phyloP scores from a whole-genome alignment of 2,888 invertebrate genomes.

The Amphipyra berbera region DNA sequence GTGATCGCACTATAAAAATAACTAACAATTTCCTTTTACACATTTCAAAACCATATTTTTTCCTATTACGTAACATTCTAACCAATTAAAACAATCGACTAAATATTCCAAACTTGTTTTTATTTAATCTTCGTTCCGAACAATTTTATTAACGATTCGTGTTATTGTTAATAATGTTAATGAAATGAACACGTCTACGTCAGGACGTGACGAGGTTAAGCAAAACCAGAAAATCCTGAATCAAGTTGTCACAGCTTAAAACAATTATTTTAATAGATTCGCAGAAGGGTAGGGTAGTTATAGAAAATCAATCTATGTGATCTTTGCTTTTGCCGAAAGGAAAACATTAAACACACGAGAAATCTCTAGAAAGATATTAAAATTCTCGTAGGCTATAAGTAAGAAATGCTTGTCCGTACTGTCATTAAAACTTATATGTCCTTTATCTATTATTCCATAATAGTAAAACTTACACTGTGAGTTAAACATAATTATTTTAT shows the following conservation, averaged over 20 bases:
- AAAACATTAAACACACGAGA: too few relatives aligned
- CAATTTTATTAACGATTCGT: conserved; percentile 30
- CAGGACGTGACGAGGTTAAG: conserved; percentile 21
- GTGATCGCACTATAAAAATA: neutral
- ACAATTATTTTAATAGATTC: conserved; percentile 13
- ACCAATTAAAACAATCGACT: conserved; percentile 19
- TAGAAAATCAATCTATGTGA: conserved; percentile 4
- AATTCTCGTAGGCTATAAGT: too few relatives aligned
- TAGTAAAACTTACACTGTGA: too few relatives aligned
- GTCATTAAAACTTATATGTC: too few relatives aligned
- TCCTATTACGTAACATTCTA: conserved; percentile 31
- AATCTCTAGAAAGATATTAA: too few relatives aligned
- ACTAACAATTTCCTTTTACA: neutral
- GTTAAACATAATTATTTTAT: too few relatives aligned
- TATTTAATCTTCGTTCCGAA: conserved; percentile 18
- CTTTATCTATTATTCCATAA: too few relatives aligned
- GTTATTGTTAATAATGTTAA: conserved; percentile 32
- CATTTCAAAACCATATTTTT: conserved; percentile 5
- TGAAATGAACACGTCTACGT: conserved; percentile 24
- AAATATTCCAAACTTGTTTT: conserved; percentile 39
- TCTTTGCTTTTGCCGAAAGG: neutral
- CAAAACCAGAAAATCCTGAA: conserved; percentile 45
- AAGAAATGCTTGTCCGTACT: too few relatives aligned
- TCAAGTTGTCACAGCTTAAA: conserved; percentile 18
- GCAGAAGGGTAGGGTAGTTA: conserved; percentile 3